Evolutionary conservation across 2,797 vertebrate genomes (phyloP).

Genomic region (Rhabdomys pumilio): DNA sequence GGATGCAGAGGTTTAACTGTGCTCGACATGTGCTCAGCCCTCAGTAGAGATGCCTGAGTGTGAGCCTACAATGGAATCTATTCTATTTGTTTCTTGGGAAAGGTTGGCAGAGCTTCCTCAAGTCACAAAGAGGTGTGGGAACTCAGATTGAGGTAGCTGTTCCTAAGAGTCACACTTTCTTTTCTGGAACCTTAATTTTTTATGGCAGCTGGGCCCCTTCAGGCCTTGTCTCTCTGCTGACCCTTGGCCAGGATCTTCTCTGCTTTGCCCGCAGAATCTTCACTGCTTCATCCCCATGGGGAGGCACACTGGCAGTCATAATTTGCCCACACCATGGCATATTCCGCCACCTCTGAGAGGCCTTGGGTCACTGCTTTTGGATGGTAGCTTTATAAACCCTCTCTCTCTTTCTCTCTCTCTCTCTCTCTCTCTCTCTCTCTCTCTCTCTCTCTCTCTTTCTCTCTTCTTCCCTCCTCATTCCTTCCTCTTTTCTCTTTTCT

Average conservation of each 20-base stretch:
- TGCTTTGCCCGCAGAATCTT: not conserved
- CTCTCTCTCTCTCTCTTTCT: not conserved
- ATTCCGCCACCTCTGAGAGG: not conserved
- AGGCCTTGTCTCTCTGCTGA: not conserved
- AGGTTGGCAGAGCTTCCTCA: not conserved
- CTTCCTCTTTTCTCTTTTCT: not conserved
- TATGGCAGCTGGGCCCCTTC: not conserved
- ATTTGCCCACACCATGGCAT: not conserved
- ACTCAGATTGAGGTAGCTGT: not conserved
- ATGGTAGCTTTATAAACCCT: not conserved
- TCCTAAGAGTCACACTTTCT: not conserved
- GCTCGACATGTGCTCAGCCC: not conserved
- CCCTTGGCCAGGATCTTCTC: not conserved
- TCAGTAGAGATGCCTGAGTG: not conserved
- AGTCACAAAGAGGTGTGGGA: not conserved
- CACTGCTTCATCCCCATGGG: not conserved
- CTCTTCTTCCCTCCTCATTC: no score
- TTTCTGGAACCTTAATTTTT: not conserved
- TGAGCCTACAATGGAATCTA: not conserved
- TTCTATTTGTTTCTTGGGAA: not conserved
- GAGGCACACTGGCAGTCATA: not conserved
- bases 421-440: not conserved
- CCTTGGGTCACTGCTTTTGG: not conserved
- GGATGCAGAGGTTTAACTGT: not conserved
- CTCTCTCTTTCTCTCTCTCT: no score